Evolutionary conservation across 2,888 invertebrate genomes (phyloP).

Genomic region (Patella pellucida): DNA sequence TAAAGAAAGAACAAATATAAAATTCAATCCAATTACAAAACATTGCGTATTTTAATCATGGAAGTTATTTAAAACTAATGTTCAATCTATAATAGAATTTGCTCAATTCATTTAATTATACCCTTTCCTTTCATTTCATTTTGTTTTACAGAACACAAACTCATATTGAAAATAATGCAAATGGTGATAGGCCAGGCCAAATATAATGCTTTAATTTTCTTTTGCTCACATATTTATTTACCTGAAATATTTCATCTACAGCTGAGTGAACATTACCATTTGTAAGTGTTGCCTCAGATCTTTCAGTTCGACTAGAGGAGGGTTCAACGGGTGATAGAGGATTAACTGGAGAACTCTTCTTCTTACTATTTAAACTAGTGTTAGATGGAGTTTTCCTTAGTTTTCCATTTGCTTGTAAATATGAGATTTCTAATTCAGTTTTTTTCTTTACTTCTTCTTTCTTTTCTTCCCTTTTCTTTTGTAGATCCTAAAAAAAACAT

Average conservation of each 20-base stretch:
- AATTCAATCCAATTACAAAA: too few relatives aligned
- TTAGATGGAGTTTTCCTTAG: constrained; percentile 53
- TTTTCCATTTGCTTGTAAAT: constrained; percentile 63
- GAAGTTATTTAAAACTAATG: too few relatives aligned
- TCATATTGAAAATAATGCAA: too few relatives aligned
- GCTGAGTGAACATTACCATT: constrained; percentile 1
- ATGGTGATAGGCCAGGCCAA: too few relatives aligned
- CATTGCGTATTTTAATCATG: too few relatives aligned
- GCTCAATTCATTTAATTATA: too few relatives aligned
- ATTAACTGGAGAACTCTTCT: constrained; percentile 28
- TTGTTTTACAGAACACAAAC: too few relatives aligned
- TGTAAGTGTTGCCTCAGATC: constrained; percentile 5
- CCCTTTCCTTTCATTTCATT: too few relatives aligned
- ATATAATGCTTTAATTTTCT: too few relatives aligned
- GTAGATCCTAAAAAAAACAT: constrained; percentile 55
- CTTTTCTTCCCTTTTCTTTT: constrained; percentile 64
- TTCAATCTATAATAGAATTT: too few relatives aligned
- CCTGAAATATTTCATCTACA: constrained; percentile 21
- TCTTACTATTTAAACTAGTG: constrained; percentile 45
- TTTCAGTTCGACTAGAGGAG: constrained; percentile 6
- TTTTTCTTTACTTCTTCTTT: constrained; percentile 59
- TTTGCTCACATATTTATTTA: not conserved
- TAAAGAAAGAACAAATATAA: too few relatives aligned
- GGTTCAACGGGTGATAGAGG: not conserved
- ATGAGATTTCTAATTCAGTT: constrained; percentile 63